Evolutionary conservation across 2,797 vertebrate species (phyloP).

Genomic region (Squalus acanthias): DNA sequence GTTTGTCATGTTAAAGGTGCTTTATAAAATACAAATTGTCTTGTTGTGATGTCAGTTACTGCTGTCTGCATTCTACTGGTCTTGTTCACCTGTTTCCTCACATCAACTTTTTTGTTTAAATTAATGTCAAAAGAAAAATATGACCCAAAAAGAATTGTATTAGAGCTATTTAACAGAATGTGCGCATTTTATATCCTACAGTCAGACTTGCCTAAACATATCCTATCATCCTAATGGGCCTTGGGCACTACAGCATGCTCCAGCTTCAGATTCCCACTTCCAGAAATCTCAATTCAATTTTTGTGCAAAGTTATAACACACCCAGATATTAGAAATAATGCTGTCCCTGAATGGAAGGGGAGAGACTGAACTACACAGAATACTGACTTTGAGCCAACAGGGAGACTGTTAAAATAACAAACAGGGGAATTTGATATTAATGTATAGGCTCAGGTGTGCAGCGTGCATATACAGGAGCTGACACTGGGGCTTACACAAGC

Average conservation of each 20-base stretch:
- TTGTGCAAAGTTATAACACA: neutral
- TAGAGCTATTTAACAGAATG: neutral
- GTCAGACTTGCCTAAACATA: slow-evolving; percentile 5
- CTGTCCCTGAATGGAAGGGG: neutral
- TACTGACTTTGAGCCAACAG: slow-evolving; percentile 10
- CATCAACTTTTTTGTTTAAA: neutral
- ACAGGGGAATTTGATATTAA: slow-evolving; percentile 4
- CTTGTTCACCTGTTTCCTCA: neutral
- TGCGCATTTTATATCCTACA: neutral
- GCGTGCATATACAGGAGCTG: neutral
- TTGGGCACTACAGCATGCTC: neutral
- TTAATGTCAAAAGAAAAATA: neutral
- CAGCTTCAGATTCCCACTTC: neutral
- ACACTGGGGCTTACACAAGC: neutral
- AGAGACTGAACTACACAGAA: neutral
- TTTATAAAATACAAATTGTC: neutral
- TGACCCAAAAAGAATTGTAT: neutral
- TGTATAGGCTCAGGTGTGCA: neutral
- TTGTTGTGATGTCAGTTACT: neutral
- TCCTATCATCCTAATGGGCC: neutral
- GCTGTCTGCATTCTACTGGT: neutral
- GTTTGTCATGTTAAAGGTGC: neutral
- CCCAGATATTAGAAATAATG: slow-evolving; percentile 1
- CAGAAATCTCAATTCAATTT: slow-evolving; percentile 22
- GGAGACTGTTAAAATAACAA: neutral